Percentiles rank a stretch among this genome's conserved stretches.
Conservation (phyloP, 2,888 invertebrate genomes). For the Tinea semifulvella region DNA sequence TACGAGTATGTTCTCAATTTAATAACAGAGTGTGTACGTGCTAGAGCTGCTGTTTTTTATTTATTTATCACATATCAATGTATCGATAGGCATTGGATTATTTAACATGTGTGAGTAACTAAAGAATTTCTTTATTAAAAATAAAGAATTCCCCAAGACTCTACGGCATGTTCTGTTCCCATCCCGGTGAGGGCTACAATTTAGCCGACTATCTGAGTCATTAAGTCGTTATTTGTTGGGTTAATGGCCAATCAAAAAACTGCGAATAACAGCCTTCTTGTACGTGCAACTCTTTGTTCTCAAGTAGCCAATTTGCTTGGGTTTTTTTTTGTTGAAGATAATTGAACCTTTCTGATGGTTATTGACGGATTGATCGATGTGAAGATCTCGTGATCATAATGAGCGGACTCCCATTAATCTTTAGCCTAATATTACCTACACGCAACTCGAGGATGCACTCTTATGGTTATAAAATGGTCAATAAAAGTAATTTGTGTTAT, state of each 20-base stretch:
- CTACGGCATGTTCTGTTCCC: not conserved
- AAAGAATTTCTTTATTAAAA: not conserved
- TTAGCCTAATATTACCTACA: not conserved
- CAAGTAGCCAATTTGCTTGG: constrained; percentile 10
- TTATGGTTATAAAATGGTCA: not conserved
- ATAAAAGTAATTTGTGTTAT: no score
- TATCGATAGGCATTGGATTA: no score
- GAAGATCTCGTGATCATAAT: constrained; percentile 9
- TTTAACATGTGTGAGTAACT: no score
- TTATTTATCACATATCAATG: no score
- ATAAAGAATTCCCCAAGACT: not conserved
- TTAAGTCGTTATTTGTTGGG: constrained; percentile 15
- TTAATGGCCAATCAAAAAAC: constrained; percentile 15
- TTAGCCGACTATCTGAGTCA: constrained; percentile 12
- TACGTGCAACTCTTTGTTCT: constrained; percentile 14
- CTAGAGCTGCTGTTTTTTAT: no score
- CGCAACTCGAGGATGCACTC: not conserved
- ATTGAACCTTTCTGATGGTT: constrained; percentile 2
- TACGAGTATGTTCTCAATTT: no score
- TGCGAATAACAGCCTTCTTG: constrained; percentile 11
- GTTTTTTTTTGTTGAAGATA: constrained; percentile 9
- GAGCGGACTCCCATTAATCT: constrained; percentile 6
- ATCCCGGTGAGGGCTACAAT: constrained; percentile 13
- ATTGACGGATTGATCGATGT: constrained; percentile 14
- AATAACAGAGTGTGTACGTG: no score